Conservation (phyloP, 2,888 invertebrate genomes). For the Drosophila suboccidentalis region DNA sequence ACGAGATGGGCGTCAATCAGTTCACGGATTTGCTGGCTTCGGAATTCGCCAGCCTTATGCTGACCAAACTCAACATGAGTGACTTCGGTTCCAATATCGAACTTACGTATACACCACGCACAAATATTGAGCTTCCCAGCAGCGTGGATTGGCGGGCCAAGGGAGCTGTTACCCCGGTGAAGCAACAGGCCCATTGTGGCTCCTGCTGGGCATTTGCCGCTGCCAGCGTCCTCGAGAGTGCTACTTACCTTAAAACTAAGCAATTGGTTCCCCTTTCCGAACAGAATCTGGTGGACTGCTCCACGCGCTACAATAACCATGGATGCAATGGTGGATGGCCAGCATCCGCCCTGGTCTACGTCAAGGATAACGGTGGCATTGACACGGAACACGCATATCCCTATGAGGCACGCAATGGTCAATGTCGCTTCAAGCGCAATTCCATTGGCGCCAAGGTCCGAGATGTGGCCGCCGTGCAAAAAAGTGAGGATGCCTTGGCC, state of each 20-base stretch:
- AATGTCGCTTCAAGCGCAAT: constrained; percentile 89
- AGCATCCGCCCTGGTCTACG: constrained; percentile 93
- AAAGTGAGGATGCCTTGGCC: constrained; percentile 87
- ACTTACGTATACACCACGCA: constrained; percentile 71
- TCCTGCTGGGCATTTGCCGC: constrained; percentile 97
- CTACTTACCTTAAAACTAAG: constrained; percentile 92
- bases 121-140: constrained; percentile 89
- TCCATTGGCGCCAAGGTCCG: constrained; percentile 90
- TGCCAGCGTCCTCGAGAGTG: constrained; percentile 95
- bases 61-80: constrained; percentile 42
- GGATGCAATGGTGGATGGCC: constrained; percentile 98
- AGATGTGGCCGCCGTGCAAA: constrained; percentile 94
- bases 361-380: constrained; percentile 91
- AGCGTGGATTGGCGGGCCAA: constrained; percentile 93
- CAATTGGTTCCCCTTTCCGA: constrained; percentile 93
- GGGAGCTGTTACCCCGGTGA: constrained; percentile 95
- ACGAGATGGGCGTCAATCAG: constrained; percentile 91
- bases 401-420: constrained; percentile 95
- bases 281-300: constrained; percentile 94
- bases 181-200: constrained; percentile 95
- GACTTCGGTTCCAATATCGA: constrained; percentile 24
- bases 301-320: constrained; percentile 93
- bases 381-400: constrained; percentile 86
- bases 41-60: constrained; percentile 88
- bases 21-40: constrained; percentile 92